Evolutionary conservation across 2,888 invertebrate genomes (phyloP), one percentile per base, ranked within the genome.

Genomic region (Aleiodes testaceus): DNA sequence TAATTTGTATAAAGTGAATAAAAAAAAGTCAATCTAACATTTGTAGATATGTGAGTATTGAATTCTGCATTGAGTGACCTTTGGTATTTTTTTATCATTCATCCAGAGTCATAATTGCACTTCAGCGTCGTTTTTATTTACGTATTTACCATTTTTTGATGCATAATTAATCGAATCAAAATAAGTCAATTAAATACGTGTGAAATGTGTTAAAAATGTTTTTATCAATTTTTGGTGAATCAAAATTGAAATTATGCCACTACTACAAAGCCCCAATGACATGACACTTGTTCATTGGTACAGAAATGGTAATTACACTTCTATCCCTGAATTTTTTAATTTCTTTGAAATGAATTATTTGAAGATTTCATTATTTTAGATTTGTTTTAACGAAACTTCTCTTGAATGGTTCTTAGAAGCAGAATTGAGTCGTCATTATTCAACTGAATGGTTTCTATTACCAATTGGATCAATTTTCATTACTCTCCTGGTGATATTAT

Each of bases 391-490:
- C 68, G 22, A 74, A 67, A 72, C 16, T 69, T 65, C 61, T 63
- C 44, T 70, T 47, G 5, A 70, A 69, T 77, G 72, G 47, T 75
- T 74, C 69, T 72, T 69, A 82, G 83, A 80, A 70, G 72, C 81
- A 26, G 81, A 82, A 76, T 75, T 80, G 72, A 79, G 77, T 36
- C 76, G 74, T 73, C 81, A 80, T 64, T 83, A 82, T 74, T 81
- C 83, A 77, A 76, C 83, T 12, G 79, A 79, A 69, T 80, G 84
- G 30, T 79, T 82, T 50, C 73, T 85, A 36, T 70, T 85, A 67
- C 84, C 84, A 42, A 66, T 81, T 20, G 84, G 83, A 14, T 82
- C 84, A 22, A 76, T 84, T 72, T 78, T 84, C 53, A 77, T 84
- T 68, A 79, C 84, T 42, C 80, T 79, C 12, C 36, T 82, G 9